Base-by-base conservation (phyloP, 2,888 invertebrate genomes). In the Callyntrura guangdongensis region DNA sequence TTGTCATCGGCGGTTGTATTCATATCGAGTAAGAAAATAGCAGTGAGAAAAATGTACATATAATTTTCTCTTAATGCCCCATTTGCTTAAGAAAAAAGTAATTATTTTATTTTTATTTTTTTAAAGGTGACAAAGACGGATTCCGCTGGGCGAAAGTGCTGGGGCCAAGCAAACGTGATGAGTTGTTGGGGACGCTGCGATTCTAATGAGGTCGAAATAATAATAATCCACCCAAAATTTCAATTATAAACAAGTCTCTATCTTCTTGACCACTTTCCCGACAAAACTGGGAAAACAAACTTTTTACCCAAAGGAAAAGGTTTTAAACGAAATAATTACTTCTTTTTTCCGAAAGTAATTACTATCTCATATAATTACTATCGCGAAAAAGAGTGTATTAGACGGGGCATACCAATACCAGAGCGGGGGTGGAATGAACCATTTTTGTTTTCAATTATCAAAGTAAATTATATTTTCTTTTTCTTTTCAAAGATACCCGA, bases 121-220 rank as follows among this genome's bases (percentile, higher is more conserved):
- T 27, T 49, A 20, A 69, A 94, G 94, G 95, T 95, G n/a, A 93
- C 94, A 8, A 97, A 96, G 94, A 95, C 95, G 0, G 97, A 97
- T 94, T 95, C 95, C 36, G 95, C 95, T 45, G 97, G 97, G 0
- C 96, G 96, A 14, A 96, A 96, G 89, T 98, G 98, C 94, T 97
- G 97, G 96, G 98, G 97, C 94, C 95, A 96, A 83, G 96, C 98
- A 12, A 96, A 96, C 59, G 97, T 97, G 0, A 96, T 97, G 94
- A 97, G 97, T 0, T 98, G 98, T 94, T 97, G 97, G 96, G 98
- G 98, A 20, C 95, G 97, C 81, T 98, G 98, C 94, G 97, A 97
- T 94, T 97, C 98, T 0, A 97, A 97, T 94, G 97, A 98, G 96
- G 98, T 98, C n/a, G n/a, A n/a, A n/a, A n/a, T n/a, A n/a, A n/a